Percentiles rank a stretch among this genome's conserved stretches.
These are phyloP conservation scores for Hozukius guyotensis DNA, from an alignment of 2,797 vertebrate genomes.

Conservation along the genomic window DNA sequence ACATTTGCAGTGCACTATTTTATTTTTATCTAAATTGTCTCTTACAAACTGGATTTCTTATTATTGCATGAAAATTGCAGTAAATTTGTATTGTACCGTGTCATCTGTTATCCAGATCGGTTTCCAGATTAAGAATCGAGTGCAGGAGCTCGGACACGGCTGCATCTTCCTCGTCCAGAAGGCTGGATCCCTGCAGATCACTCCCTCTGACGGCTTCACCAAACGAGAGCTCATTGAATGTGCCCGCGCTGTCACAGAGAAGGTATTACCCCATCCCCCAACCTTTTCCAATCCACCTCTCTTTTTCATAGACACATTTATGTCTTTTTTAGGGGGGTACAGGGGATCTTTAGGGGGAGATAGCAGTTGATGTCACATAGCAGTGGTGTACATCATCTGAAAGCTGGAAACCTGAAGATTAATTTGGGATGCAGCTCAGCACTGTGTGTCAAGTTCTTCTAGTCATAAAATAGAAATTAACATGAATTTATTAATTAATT, in stretches of 20 bases:
- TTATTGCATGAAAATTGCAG: not conserved
- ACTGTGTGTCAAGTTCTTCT: too few relatives aligned
- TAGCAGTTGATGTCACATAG: too few relatives aligned
- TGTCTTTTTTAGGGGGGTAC: too few relatives aligned
- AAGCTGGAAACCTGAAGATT: too few relatives aligned
- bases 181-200: slow-evolving; percentile 95
- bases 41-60: not conserved
- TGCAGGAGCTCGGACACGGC: slow-evolving; percentile 96
- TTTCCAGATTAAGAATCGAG: slow-evolving; percentile 93
- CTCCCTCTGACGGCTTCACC: slow-evolving; percentile 93
- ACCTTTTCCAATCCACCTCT: too few relatives aligned
- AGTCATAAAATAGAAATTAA: too few relatives aligned
- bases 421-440: too few relatives aligned
- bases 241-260: slow-evolving; percentile 94
- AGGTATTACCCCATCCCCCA: slow-evolving; percentile 79
- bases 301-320: too few relatives aligned
- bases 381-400: too few relatives aligned
- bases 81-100: not conserved
- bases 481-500: too few relatives aligned
- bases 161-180: slow-evolving; percentile 99
- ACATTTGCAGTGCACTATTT: not conserved
- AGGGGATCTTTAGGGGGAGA: too few relatives aligned
- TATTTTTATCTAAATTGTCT: not conserved
- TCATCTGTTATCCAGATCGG: slow-evolving; percentile 85
- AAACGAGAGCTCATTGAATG: slow-evolving; percentile 97